phyloP scores from a whole-genome alignment of 2,113 vertebrate genomes.

The Octodon degus region DNA sequence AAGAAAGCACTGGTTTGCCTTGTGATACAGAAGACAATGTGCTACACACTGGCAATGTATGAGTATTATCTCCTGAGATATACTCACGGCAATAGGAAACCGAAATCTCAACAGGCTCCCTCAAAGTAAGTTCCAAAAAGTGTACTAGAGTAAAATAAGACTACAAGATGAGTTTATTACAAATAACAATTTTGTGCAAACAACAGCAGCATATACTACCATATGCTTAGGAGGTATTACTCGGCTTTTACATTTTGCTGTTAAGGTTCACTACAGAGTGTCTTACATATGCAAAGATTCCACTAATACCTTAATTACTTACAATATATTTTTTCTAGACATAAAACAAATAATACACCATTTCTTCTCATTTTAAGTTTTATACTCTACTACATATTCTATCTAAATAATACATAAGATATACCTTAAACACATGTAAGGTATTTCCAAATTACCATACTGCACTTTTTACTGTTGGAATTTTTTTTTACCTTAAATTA shows the following conservation, averaged over 20 bases:
- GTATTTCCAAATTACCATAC: background rate
- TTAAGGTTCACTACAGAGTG: background rate
- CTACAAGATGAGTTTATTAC: constrained; percentile 15
- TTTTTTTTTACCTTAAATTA: background rate
- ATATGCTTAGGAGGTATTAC: background rate
- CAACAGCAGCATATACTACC: background rate
- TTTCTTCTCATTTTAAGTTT: constrained; percentile 40
- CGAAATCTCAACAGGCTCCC: constrained; percentile 9
- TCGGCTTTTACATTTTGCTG: constrained; percentile 20
- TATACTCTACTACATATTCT: background rate
- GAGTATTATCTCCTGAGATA: constrained; percentile 26
- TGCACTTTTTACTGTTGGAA: background rate
- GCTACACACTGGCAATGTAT: background rate
- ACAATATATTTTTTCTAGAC: background rate
- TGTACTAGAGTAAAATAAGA: constrained; percentile 3
- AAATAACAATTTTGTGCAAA: constrained; percentile 45
- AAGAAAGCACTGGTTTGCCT: constrained; percentile 37
- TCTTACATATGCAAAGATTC: background rate
- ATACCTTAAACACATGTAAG: constrained; percentile 17
- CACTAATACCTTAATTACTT: constrained; percentile 6
- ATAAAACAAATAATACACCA: constrained; percentile 15
- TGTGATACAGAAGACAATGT: constrained; percentile 31
- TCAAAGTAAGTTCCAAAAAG: constrained; percentile 33
- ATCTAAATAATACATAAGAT: background rate
- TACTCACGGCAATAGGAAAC: background rate